A percentile compares a stretch with the other conserved stretches of the same genome.
These are phyloP conservation scores for Zosterops lateralis DNA, from an alignment of 2,113 vertebrate species.

Conservation along the genomic window DNA sequence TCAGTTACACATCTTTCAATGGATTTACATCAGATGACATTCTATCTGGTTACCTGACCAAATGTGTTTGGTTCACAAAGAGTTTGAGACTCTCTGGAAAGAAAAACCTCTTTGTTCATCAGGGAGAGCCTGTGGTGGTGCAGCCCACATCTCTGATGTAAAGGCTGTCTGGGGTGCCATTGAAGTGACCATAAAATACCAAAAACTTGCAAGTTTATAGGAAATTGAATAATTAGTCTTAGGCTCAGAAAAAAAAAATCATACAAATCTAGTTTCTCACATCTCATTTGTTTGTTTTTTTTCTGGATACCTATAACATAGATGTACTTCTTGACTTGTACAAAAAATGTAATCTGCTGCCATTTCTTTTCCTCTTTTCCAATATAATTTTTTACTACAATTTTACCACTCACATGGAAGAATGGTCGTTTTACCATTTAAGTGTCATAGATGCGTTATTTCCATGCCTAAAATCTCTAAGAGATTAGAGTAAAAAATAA, in stretches of 20 bases:
- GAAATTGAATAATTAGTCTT: background rate
- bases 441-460: background rate
- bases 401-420: background rate
- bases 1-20: background rate
- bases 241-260: background rate
- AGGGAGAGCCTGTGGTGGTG: background rate
- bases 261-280: background rate
- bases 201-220: background rate
- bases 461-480: background rate
- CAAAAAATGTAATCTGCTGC: background rate
- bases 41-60: background rate
- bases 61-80: rapidly evolving
- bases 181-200: background rate
- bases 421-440: background rate
- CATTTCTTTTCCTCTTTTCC: background rate
- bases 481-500: background rate
- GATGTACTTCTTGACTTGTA: background rate
- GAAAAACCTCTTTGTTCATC: background rate
- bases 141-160: rapidly evolving
- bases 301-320: background rate
- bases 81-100: background rate
- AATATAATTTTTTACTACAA: background rate
- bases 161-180: background rate
- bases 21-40: background rate
- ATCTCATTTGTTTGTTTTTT: background rate